Evolutionary conservation across 2,888 invertebrate genomes (phyloP), one percentile per base, ranked within the genome.

Genomic region (Hartigia nigra): DNA sequence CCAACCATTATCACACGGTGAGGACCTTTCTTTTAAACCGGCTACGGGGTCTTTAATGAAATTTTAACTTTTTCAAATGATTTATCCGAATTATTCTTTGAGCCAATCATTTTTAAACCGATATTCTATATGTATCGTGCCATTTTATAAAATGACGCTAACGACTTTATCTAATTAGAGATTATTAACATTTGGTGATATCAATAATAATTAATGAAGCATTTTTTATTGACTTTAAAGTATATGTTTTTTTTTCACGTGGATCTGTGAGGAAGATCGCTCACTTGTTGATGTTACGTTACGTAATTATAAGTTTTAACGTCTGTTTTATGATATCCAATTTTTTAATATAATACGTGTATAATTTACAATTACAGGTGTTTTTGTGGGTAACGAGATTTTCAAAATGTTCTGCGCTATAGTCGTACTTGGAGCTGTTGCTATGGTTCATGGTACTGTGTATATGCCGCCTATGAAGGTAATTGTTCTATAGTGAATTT

Each of bases 391-490:
- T 55, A 55, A 23, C 31, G 31, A 34, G 12, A 37, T 34, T 37
- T 37, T 55, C 80, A 85, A 70, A 80, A 88, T 87, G 85, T 76
- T 77, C 80, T 82, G 80, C 34, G 81, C 83, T 77, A 37, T 86
- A 39, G 55, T 84, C 35, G 78, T 89, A 12, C 78, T 89, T 32
- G 81, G 82, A 14, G 77, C 85, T 34, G 70, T 85, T 69, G 85
- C 82, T 69, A 76, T 82, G 37, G 82, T 81, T 32, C 87, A 87
- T 39, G 88, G 86, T n/a, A 83, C 85, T 4, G 82, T 87, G 77
- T 88, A 88, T 69, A 78, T 87, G 72, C 85, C 90, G 32, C 82
- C 83, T 3, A 81, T 87, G 5, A 87, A 89, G 88, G 90, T 90
- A 87, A 78, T 39, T 12, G 39, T 69, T 31, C 5, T 12, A 23